Base-by-base conservation (phyloP, 92 coral and sea anemone species). In the Epizoanthus scotinus region DNA sequence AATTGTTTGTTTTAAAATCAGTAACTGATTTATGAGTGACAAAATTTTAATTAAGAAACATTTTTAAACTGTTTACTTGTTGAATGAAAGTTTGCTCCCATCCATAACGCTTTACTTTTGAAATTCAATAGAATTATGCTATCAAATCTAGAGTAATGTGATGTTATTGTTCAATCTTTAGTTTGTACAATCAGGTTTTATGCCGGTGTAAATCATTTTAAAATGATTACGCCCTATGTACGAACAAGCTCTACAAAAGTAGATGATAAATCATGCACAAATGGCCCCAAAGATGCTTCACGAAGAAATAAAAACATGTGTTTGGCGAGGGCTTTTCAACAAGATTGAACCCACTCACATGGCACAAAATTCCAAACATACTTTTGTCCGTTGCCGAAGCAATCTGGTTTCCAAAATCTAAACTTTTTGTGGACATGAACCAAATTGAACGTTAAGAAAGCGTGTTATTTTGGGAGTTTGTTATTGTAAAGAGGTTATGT, bases 361-460 rank as follows among this genome's bases (percentile, higher is more conserved):
- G 81, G 81, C 53, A 21, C 54, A 59, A 15, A 59, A 75, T 75
- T 75, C 81, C 81, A 59, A 75, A 75, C 81, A 38, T 59, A 58
- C 40, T 74, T 75, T 22, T 9, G 24, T 57, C 66, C 61, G 68
- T 59, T 75, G 50, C 81, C 68, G 56, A 75, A 75, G 68, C 56
- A 21, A 59, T 75, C 13, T 20, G 2, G 18, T 34, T 58, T 29
- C 27, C 68, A 21, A 59, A 54, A 75, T 22, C 38, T 15, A 15
- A 53, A 58, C 15, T 21, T 13, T n/a, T n/a, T 18, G 40, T 24
- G 42, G 42, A 21, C 52, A 9, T 21, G 7, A 24, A 68, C 47
- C 10, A 36, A 68, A 68, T 21, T 53, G 56, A 53, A 14, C 27
- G 42, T 68, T 38, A 44, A 20, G 55, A 73, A 73, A 75, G 81